Base-by-base conservation (phyloP, 1,140 invertebrate genomes). In the Ectropis grisescens region DNA sequence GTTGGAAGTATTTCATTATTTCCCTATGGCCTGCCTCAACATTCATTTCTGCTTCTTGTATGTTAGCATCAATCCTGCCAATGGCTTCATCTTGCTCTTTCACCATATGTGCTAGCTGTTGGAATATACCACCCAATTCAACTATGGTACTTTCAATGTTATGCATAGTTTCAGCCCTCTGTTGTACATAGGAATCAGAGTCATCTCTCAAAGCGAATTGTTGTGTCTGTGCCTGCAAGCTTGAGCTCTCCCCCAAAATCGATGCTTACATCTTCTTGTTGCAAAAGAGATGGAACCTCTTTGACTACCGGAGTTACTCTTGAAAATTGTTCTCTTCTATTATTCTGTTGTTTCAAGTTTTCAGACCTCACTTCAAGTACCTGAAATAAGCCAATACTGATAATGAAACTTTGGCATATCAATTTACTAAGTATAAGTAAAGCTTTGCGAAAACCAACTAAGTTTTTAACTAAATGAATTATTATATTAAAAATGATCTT, bases 81-180 rank as follows among this genome's bases (percentile, higher is more conserved):
- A 99, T 97, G 82, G 97, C 94, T 86, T 99, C 98, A 81, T 98
- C 97, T 82, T 99, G 98, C 82, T 99, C 98, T 69, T 98, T 97
- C 12, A 99, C 97, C 95, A 99, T 98, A 64, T 95, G 92, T 11
- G 98, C 97, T 46, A 99, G 83, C 72, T 99, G 97, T 65, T 95
- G 93, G 70, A 99, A 99, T 68, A 99, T 99, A 25, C 93, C 94
- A 3, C 98, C 97, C n/a, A 99, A 82, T 83, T 99, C 98, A 9
- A 99, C 95, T 62, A 99, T 99, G 14, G 97, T 99, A 7, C 94
- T 95, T 82, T 99, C 98, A 61, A 99, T 99, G 72, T 95, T 98
- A 74, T 98, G 95, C 96, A 99, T 99, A 0, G 97, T 97, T 68
- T 98, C 95, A 19, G 95, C 95, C 55, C 98, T 85, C 65, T 92